phyloP scores from a whole-genome alignment of 2,888 invertebrate species.

The Marronus borbonicus region DNA sequence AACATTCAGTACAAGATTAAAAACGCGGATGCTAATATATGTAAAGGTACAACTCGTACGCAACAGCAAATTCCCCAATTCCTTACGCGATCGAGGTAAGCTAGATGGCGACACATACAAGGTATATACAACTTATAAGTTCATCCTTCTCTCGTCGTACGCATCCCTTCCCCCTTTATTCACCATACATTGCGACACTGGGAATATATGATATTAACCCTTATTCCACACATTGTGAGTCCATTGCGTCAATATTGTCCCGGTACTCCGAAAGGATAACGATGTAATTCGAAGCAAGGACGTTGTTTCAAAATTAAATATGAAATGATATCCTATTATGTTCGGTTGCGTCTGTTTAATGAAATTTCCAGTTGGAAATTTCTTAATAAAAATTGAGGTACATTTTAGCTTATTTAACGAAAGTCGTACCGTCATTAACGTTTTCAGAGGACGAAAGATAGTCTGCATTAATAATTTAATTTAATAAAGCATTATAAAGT shows the following conservation, averaged over 20 bases:
- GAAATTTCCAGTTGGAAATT: conserved; percentile 30
- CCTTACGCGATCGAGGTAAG: conserved; percentile 20
- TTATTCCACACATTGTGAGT: conserved; percentile 37
- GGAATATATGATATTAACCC: conserved; percentile 46
- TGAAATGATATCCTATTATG: conserved; percentile 41
- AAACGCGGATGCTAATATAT: no score
- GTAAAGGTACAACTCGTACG: no score
- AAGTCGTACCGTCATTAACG: background rate
- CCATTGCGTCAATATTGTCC: conserved; percentile 45
- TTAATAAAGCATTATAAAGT: no score
- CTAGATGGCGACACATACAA: conserved; percentile 42
- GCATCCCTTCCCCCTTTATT: conserved; percentile 21
- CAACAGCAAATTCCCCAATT: background rate
- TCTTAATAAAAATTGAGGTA: conserved; percentile 14
- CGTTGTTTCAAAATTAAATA: conserved; percentile 46
- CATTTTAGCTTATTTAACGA: conserved; percentile 20
- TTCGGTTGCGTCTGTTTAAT: conserved; percentile 38
- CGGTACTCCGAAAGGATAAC: conserved; percentile 45
- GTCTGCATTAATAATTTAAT: background rate
- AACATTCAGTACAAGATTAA: no score
- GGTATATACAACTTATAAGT: conserved; percentile 15
- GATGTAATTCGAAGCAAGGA: conserved; percentile 43
- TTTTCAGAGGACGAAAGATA: background rate
- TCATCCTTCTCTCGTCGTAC: background rate
- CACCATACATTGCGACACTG: conserved; percentile 28